Evolutionary conservation across 1,140 invertebrate species (phyloP), one percentile per base, ranked within the genome.

Genomic region (Telenomus remus): DNA sequence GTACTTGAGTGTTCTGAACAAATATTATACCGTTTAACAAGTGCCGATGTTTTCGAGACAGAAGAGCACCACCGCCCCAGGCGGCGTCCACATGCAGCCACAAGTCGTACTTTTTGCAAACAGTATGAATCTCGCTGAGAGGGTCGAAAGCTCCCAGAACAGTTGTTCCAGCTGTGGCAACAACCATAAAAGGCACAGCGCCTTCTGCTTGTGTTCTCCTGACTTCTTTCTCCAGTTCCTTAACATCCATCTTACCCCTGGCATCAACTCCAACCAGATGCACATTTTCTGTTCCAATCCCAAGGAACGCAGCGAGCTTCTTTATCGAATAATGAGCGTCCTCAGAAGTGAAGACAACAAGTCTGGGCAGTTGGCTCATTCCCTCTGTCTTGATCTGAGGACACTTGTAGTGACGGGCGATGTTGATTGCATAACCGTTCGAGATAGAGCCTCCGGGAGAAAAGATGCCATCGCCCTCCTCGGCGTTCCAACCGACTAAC

Each of bases 31-130:
- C 97, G 37, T 92, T 90, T 12, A 98, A 85, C 8, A 97, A 87
- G 79, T 93, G 88, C 49, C 92, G 91, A 83, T 97, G 91, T 84
- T 93, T 95, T 48, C 89, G 90, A 0, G 96, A 97, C 84, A 99
- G 90, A 8, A 98, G 87, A 0, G 94, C 94, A 8, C 96, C 96
- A 2, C 97, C 97, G 37, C 94, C 94, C 97, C 97, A 98, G 2
- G 97, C 97, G 0, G 96, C 97, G 82, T 99, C 97, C 0, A 98
- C 95, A 82, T 99, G 97, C 27, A 99, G 87, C 97, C 97, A 99
- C 54, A 99, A 83, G 2, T 92, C 91, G 79, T 96, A 92, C 80
- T 95, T 92, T 66, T 92, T 85, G 81, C 97, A 98, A 6, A 98
- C 81, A 16, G 92, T 91, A 0, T 94, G 93, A 44, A 99, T 93